A percentile compares a stretch with the other conserved stretches of the same genome.
phyloP scores from a whole-genome alignment of 2,113 vertebrate species.

The Melospiza georgiana region DNA sequence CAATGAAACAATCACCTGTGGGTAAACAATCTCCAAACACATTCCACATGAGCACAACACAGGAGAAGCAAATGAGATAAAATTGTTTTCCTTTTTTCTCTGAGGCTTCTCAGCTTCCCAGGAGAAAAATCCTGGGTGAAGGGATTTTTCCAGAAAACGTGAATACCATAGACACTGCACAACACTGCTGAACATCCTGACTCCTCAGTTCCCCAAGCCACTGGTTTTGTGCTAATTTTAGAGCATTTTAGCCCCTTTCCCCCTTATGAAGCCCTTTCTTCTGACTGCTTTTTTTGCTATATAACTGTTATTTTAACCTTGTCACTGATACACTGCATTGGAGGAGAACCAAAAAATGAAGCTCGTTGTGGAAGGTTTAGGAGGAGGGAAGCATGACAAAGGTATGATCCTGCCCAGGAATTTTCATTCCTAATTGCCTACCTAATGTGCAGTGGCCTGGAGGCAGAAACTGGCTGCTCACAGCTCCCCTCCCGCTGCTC shows the following conservation, averaged over 20 bases:
- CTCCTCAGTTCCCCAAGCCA: neutral
- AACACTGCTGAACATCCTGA: fast-evolving
- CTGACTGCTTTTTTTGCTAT: neutral
- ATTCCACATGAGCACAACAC: no score
- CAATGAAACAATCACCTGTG: no score
- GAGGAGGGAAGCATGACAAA: neutral
- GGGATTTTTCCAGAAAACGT: no score
- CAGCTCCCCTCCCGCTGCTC: neutral
- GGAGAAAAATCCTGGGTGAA: no score
- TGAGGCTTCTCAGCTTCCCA: no score
- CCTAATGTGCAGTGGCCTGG: neutral
- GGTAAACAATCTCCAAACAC: no score
- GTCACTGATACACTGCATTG: no score
- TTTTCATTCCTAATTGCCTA: neutral
- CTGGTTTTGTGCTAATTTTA: neutral
- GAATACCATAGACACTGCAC: neutral
- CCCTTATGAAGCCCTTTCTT: neutral
- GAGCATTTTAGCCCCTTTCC: neutral
- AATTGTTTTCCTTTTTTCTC: no score
- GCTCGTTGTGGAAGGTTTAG: neutral
- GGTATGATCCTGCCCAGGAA: neutral
- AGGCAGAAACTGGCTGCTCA: neutral
- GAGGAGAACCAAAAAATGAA: neutral
- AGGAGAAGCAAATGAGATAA: no score
- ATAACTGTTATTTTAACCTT: neutral